Conservation (phyloP, 2,888 invertebrate species). For the Anthoptus insignis region DNA sequence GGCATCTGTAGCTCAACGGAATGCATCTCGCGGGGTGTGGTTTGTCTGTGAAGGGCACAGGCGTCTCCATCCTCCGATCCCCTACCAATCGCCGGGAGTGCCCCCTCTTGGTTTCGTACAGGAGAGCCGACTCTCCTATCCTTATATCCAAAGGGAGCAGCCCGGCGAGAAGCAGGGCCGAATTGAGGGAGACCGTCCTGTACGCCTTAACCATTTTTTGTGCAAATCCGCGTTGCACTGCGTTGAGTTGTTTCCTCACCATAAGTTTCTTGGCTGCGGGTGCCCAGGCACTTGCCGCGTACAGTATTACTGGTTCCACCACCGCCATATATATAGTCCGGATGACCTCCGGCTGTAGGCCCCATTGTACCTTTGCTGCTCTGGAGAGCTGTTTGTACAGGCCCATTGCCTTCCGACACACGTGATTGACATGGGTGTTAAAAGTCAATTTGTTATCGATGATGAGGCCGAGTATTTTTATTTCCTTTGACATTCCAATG, state of each 20-base stretch:
- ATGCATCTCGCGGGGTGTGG: not conserved
- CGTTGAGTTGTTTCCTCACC: conserved; percentile 10
- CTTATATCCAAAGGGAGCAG: conserved; percentile 38
- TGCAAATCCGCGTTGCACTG: conserved; percentile 34
- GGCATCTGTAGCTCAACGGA: too few relatives aligned
- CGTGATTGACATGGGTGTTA: not conserved
- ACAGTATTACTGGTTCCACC: too few relatives aligned
- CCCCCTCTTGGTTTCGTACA: not conserved
- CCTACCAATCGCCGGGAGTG: not conserved
- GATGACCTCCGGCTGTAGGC: too few relatives aligned
- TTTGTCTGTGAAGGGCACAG: not conserved
- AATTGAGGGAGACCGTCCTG: conserved; percentile 41
- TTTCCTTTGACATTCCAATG: too few relatives aligned
- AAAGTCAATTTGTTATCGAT: conserved; percentile 40
- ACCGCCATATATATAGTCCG: too few relatives aligned
- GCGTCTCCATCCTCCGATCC: conserved; percentile 1
- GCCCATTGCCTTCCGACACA: too few relatives aligned
- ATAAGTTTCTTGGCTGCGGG: too few relatives aligned
- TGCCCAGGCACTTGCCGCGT: too few relatives aligned
- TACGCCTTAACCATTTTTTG: conserved; percentile 37
- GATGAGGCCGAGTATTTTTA: conserved; percentile 8
- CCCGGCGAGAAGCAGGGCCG: conserved; percentile 37
- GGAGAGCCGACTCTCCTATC: not conserved
- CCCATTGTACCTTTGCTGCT: too few relatives aligned
- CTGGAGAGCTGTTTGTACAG: too few relatives aligned